phyloP scores from a whole-genome alignment of 2,797 vertebrate species.

The Psittacula echo region DNA sequence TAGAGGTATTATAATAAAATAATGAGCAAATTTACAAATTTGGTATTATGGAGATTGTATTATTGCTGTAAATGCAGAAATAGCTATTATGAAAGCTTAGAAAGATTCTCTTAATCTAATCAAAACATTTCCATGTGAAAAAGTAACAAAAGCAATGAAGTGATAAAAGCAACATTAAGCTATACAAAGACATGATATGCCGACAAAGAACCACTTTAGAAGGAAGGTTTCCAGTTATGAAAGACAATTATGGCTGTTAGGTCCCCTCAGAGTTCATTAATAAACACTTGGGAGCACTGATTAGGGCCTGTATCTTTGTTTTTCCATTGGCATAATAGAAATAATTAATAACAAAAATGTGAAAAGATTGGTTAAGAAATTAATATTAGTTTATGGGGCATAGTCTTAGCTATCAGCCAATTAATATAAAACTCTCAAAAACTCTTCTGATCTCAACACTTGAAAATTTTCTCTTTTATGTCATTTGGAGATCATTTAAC shows the following conservation, averaged over 20 bases:
- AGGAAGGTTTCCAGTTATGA: slow-evolving; percentile 16
- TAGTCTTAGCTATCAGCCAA: slow-evolving; percentile 1
- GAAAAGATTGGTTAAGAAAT: background rate
- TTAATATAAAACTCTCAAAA: slow-evolving; percentile 15
- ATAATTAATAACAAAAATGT: slow-evolving; percentile 15
- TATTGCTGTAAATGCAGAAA: slow-evolving; percentile 44
- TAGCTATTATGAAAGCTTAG: slow-evolving; percentile 44
- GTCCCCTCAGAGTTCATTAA: slow-evolving; percentile 8
- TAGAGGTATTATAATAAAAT: background rate
- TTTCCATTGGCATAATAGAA: slow-evolving; percentile 1
- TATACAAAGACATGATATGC: slow-evolving; percentile 5
- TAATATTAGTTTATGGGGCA: background rate
- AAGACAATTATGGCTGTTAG: slow-evolving; percentile 16
- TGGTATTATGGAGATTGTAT: background rate
- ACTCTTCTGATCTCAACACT: background rate
- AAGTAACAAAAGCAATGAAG: slow-evolving; percentile 5
- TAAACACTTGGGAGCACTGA: slow-evolving; percentile 22
- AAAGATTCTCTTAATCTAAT: slow-evolving; percentile 47
- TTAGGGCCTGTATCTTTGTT: slow-evolving; percentile 22
- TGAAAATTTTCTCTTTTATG: background rate
- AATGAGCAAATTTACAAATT: background rate
- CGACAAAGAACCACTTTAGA: slow-evolving; percentile 6
- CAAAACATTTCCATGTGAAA: slow-evolving; percentile 42
- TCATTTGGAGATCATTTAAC: background rate
- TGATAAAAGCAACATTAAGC: slow-evolving; percentile 40